Percentiles rank a stretch among this genome's conserved stretches.
Conservation (phyloP, 2,113 vertebrate genomes). For the Poecilia latipinna region DNA sequence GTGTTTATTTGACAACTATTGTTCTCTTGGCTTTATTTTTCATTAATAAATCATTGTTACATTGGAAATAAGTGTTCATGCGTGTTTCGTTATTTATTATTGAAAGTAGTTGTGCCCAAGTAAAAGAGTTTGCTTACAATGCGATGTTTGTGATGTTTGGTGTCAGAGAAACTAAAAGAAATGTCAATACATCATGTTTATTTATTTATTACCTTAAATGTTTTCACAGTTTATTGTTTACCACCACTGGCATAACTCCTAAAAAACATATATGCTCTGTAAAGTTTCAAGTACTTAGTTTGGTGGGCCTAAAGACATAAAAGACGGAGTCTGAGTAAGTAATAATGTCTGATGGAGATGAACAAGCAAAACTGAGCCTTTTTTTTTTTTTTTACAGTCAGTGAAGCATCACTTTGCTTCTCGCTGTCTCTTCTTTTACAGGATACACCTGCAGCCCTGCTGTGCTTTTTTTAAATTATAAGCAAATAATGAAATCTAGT, state of each 20-base stretch:
- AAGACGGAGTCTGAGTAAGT: no score
- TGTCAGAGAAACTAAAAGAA: background rate
- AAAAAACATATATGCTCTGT: background rate
- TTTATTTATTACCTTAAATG: background rate
- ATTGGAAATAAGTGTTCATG: background rate
- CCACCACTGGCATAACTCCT: background rate
- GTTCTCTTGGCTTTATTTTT: background rate
- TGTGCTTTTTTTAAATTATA: background rate
- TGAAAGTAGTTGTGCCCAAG: background rate
- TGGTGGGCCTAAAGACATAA: no score
- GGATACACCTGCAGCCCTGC: conserved; percentile 43
- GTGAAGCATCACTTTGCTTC: conserved; percentile 29
- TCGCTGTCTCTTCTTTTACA: background rate
- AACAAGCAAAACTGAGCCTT: background rate
- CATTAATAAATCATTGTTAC: background rate
- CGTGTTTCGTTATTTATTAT: background rate
- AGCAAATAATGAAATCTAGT: background rate
- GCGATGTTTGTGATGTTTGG: background rate
- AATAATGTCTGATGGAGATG: background rate
- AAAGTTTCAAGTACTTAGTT: no score
- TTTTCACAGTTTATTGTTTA: background rate
- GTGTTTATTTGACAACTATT: background rate
- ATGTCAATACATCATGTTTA: background rate
- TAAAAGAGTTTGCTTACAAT: background rate
- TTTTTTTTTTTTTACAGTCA: conserved; percentile 10